Conservation (phyloP, 2,113 vertebrate species). For the Prochilodus magdalenae region DNA sequence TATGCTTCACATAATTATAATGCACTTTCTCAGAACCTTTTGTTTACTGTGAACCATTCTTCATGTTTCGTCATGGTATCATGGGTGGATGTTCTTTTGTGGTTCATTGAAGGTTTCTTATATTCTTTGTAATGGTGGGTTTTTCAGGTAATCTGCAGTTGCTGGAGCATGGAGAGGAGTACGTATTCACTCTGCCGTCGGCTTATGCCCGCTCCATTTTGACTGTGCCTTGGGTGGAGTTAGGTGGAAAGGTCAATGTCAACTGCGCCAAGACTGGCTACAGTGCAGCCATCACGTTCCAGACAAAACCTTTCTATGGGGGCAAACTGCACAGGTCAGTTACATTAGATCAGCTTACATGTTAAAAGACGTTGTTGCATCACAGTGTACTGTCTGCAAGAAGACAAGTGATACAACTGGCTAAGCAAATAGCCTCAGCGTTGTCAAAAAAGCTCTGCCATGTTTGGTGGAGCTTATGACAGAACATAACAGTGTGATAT, state of each 20-base stretch:
- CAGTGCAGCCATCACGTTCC: conserved; percentile 95
- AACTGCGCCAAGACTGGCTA: conserved; percentile 92
- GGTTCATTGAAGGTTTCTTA: background rate
- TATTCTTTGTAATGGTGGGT: conserved; percentile 7
- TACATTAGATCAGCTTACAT: conserved; percentile 33
- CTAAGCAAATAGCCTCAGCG: no score
- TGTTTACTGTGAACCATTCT: no score
- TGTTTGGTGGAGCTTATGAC: no score
- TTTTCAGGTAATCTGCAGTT: conserved; percentile 86
- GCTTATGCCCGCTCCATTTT: conserved; percentile 97
- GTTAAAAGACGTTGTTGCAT: conserved; percentile 19
- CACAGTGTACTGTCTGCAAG: conserved; percentile 25
- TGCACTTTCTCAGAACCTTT: no score
- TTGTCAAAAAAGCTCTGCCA: no score
- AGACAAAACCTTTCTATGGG: conserved; percentile 98
- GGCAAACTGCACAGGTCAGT: conserved; percentile 93
- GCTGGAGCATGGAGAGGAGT: conserved; percentile 93
- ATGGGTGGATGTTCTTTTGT: background rate
- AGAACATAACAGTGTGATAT: background rate
- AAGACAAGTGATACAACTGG: no score
- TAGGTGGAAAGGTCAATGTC: conserved; percentile 95
- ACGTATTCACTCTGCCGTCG: conserved; percentile 93
- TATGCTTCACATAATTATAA: no score
- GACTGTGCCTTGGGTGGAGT: conserved; percentile 97
- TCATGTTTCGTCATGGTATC: no score